Conservation (phyloP, 2,797 vertebrate species). For the Cichlasoma orientale region DNA sequence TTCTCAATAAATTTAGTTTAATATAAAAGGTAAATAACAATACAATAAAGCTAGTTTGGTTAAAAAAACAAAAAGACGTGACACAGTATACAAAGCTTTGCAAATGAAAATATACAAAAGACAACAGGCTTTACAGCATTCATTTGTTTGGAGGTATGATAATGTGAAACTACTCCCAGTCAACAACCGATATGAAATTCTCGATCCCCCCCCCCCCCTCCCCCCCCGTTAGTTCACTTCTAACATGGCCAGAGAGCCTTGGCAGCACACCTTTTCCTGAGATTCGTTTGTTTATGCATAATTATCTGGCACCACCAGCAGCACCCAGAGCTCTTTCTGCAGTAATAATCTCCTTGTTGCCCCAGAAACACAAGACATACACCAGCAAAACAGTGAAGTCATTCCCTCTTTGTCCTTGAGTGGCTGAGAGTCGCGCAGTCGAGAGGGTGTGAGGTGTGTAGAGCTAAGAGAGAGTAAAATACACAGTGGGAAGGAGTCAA, state of each 20-base stretch:
- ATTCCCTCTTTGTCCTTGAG: constrained; percentile 72
- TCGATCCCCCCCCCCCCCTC: neutral
- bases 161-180: neutral
- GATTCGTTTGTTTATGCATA: constrained; percentile 65
- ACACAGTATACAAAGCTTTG: neutral
- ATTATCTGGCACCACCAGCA: constrained; percentile 72
- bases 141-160: neutral
- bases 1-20: neutral
- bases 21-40: neutral
- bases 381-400: constrained; percentile 72
- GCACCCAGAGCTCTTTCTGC: constrained; percentile 64
- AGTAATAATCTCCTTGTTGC: constrained; percentile 70
- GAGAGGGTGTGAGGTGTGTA: constrained; percentile 38
- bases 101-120: neutral
- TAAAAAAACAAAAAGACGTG: neutral
- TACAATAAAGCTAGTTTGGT: no score
- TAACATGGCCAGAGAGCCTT: constrained; percentile 40
- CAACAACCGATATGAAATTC: neutral
- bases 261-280: constrained; percentile 48
- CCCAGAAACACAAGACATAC: constrained; percentile 76
- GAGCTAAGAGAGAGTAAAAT: constrained; percentile 15
- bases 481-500: neutral
- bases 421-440: constrained; percentile 21
- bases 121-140: neutral
- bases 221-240: constrained; percentile 17